Evolutionary conservation across 2,888 invertebrate genomes (phyloP), one percentile per base, ranked within the genome.

Genomic region (Chrysomela aeneicollis): DNA sequence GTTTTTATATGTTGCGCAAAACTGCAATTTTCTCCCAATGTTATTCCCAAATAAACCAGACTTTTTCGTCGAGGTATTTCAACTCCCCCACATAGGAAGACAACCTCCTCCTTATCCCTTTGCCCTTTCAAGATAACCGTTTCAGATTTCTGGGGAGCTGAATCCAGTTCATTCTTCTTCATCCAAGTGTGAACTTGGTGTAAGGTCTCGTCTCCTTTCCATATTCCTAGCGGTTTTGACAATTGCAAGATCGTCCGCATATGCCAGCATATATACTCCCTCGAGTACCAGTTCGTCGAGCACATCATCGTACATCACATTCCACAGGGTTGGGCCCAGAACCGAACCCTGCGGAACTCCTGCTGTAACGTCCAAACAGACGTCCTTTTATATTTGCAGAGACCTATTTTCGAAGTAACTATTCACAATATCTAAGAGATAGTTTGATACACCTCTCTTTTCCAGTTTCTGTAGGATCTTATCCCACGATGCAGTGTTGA

Each of bases 251-350:
- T 71, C 67, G 26, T 71, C 71, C 2, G 71, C 66, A 46, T 60
- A 71, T 0, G 62, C 66, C 5, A 64, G 42, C 1, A 57, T 1
- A 8, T 10, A 50, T 0, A 30, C 2, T n/a, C 63, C 51, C 6
- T 49, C 54, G 2, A 62, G 35, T 9, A 63, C 19, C 1, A 54
- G 32, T 2, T 55, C 9, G 5, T 42, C 21, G 19, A 69, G 59
- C 1, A 67, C 51, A 1, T 57, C 62, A 18, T 68, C 60, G 46
- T 59, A 66, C 18, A 62, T 50, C 9, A 62, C 37, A 15, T 71
- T 69, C 69, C 69, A 71, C n/a, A 71, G 51, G 1, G 49, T 17
- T 2, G 71, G 69, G 0, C 67, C 67, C 0, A 71, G 59, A 2
- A 71, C 52, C 0, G 62, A 66, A 1, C 66, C 60, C 59, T 66